Base-by-base conservation (phyloP, 2,797 vertebrate species). In the Danio aesculapii region DNA sequence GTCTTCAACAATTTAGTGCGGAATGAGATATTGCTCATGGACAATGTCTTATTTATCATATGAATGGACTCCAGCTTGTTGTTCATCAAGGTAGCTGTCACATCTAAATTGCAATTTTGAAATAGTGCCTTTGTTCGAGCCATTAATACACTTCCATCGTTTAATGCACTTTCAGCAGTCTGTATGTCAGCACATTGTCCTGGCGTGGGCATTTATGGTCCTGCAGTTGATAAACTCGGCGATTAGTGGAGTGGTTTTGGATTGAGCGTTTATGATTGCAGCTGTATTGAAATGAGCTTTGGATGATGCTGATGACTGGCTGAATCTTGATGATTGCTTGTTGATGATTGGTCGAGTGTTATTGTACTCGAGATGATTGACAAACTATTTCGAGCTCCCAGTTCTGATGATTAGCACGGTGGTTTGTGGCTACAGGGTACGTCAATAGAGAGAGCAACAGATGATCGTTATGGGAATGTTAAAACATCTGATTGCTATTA, bases 271-370 rank as follows among this genome's bases (percentile, higher is more conserved):
- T 58, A 77, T 50, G 75, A 44, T 63, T 50, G 71, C 17, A 57
- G 62, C 21, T 59, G 47, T 49, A 81, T 46, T 53, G 19, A 77
- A 58, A 63, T 72, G 50, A 50, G 69, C 6, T 62, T 52, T 57
- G 64, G 70, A 64, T 62, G 71, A n/a, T 66, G 39, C n/a, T 83
- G 71, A 74, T 47, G 67, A 71, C 78, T 74, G 69, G 52, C 44
- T 62, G 44, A 62, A 68, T 57, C 59, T 68, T 63, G 70, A 53
- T 82, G 58, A 75, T 75, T 77, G 73, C 57, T 75, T 82, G 79
- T 67, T 74, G 70, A 57, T 81, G 81, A 83, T 46, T 39, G 76
- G 63, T 14, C 62, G 52, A 41, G 30, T 70, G 71, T 81, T 62
- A 72, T 75, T 77, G 67, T 61, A 50, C 41, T 58, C 53, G 8